Base-by-base conservation (phyloP, 2,113 vertebrate species). In the Rhipidura dahli region DNA sequence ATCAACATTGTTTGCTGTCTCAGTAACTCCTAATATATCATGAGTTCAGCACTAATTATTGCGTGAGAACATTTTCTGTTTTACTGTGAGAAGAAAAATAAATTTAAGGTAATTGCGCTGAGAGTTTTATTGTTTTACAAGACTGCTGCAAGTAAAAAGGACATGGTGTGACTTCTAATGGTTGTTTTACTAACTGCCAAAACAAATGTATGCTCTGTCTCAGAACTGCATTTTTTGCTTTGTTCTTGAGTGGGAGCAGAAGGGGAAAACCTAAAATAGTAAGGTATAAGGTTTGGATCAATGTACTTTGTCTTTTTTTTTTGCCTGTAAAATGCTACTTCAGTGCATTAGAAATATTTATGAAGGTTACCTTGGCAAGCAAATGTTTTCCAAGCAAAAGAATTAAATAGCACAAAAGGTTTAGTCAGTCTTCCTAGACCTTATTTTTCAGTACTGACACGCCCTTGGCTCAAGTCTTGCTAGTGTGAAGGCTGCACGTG, bases 81-180 rank as follows among this genome's bases (percentile, higher is more conserved):
- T 94, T 93, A 92, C 40, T 94, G 89, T 97, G 90, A 93, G 93
- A 92, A 96, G 86, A 96, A 97, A 98, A 98, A 97, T 96, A 97
- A 97, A 96, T 98, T 95, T 87, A 78, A 96, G 87, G 82, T 97
- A 97, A 97, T 97, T 98, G 89, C 92, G 87, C 94, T 92, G 78
- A 77, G 80, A 78, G 81, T 93, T 97, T 95, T 97, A 98, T 97
- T 97, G 95, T 97, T 97, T 95, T 93, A 94, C 96, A 93, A 3
- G 40, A 95, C 68, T 91, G n/a, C 65, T 96, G 72, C 87, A 95
- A 97, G 64, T 93, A 94, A 96, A 97, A 91, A 95, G 92, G 75
- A 96, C 97, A 87, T 49, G 60, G 94, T 95, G 79, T 87, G 91
- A 93, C 96, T 97, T 93, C 80, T 96, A 94, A 90, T 90, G 72